Conservation (phyloP, 2,888 invertebrate species). For the Lasioglossum pauxillum region DNA sequence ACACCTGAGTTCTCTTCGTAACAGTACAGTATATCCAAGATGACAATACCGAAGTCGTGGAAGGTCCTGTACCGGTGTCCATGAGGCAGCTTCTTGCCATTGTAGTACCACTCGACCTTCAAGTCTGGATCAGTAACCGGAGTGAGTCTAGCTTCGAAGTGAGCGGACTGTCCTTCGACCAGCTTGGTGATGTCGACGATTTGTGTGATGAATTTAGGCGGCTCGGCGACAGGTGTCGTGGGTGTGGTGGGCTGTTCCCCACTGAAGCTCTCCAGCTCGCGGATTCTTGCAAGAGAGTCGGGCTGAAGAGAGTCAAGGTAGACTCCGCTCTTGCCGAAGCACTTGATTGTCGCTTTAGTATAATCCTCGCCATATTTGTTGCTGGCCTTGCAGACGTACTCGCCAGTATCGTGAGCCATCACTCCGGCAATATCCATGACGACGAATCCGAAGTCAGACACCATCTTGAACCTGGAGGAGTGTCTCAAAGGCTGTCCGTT, state of each 20-base stretch:
- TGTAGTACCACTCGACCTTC: conserved; percentile 97
- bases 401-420: conserved; percentile 96
- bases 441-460: conserved; percentile 98
- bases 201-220: conserved; percentile 96
- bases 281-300: conserved; percentile 94
- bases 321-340: conserved; percentile 93
- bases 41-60: conserved; percentile 98
- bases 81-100: conserved; percentile 95
- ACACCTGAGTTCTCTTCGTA: conserved; percentile 98
- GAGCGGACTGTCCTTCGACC: conserved; percentile 97
- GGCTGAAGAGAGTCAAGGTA: conserved; percentile 96
- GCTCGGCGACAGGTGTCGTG: conserved; percentile 89
- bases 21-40: conserved; percentile 97
- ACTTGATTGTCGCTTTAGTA: conserved; percentile 93
- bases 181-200: conserved; percentile 93
- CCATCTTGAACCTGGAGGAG: conserved; percentile 95
- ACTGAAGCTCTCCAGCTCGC: conserved; percentile 91
- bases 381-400: conserved; percentile 96
- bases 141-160: conserved; percentile 95
- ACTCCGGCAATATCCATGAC: conserved; percentile 97
- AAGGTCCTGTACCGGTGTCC: conserved; percentile 98
- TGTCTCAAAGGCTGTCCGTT: conserved; percentile 96
- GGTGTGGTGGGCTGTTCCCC: conserved; percentile 89
- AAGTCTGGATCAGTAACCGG: conserved; percentile 98
- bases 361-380: conserved; percentile 96